A percentile compares a stretch with the other conserved stretches of the same genome.
phyloP scores from a whole-genome alignment of 2,797 vertebrate species.

The Catostomus latipinnis region DNA sequence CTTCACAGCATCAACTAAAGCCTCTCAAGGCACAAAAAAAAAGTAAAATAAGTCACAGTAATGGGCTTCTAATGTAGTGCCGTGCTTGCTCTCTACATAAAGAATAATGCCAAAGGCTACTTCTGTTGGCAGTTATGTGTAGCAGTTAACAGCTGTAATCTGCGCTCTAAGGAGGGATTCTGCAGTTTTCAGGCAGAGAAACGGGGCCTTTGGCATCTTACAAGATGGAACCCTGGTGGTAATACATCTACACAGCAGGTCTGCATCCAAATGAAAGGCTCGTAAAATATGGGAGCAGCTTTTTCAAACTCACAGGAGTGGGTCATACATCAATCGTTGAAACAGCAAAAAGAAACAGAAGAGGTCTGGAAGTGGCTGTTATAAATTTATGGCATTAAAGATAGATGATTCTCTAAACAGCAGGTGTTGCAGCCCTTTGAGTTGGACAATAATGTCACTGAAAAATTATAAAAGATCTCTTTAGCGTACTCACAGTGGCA shows the following conservation, averaged over 20 bases:
- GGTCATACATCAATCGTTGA: conserved; percentile 7
- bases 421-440: conserved; percentile 18
- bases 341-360: conserved; percentile 17
- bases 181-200: conserved; percentile 11
- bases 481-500: conserved; percentile 2
- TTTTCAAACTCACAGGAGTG: conserved; percentile 39
- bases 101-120: conserved; percentile 8
- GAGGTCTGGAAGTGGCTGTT: conserved; percentile 30
- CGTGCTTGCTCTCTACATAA: conserved; percentile 32
- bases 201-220: conserved; percentile 29
- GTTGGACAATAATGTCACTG: conserved; percentile 15
- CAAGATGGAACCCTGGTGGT: conserved; percentile 42
- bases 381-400: conserved; percentile 28
- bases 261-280: conserved; percentile 22
- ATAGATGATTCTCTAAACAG: conserved; percentile 31
- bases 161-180: conserved; percentile 36
- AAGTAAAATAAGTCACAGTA: conserved; percentile 42
- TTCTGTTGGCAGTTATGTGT: conserved; percentile 19
- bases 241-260: conserved; percentile 35
- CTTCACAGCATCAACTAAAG: conserved; percentile 23
- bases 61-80: conserved; percentile 48
- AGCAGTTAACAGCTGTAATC: conserved; percentile 49
- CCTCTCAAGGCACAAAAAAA: conserved; percentile 38
- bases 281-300: conserved; percentile 34
- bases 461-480: conserved; percentile 6